These are phyloP conservation scores for Carposina sasakii DNA, from an alignment of 1,140 invertebrate genomes.

Conservation along the genomic window DNA sequence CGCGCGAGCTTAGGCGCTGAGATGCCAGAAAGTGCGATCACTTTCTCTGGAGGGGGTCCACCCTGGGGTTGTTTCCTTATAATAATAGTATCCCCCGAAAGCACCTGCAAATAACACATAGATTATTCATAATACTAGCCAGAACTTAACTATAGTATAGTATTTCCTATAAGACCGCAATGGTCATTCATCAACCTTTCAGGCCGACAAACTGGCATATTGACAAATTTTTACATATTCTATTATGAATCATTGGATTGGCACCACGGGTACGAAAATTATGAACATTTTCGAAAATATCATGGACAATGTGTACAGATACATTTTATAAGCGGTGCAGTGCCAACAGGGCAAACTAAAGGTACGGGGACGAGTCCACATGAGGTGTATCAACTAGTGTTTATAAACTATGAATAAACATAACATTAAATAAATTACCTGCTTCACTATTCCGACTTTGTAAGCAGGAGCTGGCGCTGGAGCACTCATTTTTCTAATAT, in stretches of 20 bases:
- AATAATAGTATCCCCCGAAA: conserved; percentile 92
- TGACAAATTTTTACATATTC: too few relatives aligned
- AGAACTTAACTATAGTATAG: too few relatives aligned
- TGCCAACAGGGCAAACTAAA: conserved; percentile 63
- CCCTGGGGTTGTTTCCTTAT: conserved; percentile 87
- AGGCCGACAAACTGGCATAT: too few relatives aligned
- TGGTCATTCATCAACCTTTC: too few relatives aligned
- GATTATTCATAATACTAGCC: too few relatives aligned
- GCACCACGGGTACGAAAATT: too few relatives aligned
- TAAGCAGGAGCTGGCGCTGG: conserved; percentile 47
- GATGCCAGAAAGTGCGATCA: conserved; percentile 91
- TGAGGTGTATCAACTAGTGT: conserved; percentile 36
- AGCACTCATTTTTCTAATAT: conserved; percentile 55
- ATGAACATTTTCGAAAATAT: too few relatives aligned
- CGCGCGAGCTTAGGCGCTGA: conserved; percentile 93
- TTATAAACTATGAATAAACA: conserved; percentile 25
- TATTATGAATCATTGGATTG: too few relatives aligned
- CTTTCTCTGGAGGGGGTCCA: conserved; percentile 91
- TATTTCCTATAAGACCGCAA: too few relatives aligned
- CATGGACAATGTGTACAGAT: too few relatives aligned
- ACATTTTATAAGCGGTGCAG: conserved; percentile 27
- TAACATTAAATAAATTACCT: conserved; percentile 50
- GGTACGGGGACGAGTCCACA: conserved; percentile 49
- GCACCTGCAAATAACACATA: conserved; percentile 74
- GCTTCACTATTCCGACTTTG: conserved; percentile 63